Base-by-base conservation (phyloP, 2,888 invertebrate genomes). In the Synanthedon formicaeformis region DNA sequence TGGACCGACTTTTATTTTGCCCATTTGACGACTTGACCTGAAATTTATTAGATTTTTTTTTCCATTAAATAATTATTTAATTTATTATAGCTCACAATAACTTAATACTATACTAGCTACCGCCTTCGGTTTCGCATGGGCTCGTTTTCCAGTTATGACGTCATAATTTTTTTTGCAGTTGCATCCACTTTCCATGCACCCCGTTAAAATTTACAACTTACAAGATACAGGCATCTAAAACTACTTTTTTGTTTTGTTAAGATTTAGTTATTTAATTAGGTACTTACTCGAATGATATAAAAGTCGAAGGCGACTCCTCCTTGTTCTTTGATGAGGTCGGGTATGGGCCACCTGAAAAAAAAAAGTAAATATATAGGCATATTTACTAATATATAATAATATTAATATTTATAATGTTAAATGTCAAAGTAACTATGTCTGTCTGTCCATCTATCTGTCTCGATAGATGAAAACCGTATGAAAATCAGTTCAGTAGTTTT, bases 1-100 rank as follows among this genome's bases (percentile, higher is more conserved):
- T 0, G 84, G 83, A 0, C 81, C 83, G 5, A 78, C 68, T 62
- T 83, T 85, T 2, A 78, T 75, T 69, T 78, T 81, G 16, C 76
- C 69, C 50, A 72, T 65, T 56, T 74, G 73, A 56, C 75, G 75
- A 55, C 57, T 71, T 14, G 77, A 68, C 53, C 85, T 85, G 77
- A 23, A 72, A 75, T 50, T 50, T 50, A 45, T n/a, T 10, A 45
- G 3, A 8, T 2, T 23, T 27, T 23, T 23, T 41, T 10, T 1
- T 41, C 12, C 41, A 13, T n/a, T 41, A 10, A 23, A 41, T 4
- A 10, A 41, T n/a, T 4, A 41, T 11, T 13, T 41, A 41, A 41
- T 41, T 41, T 8, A 1, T 41, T 6, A 13, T 16, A n/a, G 41
- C 3, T 41, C n/a, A 11, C n/a, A 41, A 11, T 41, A 12, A 41